Base-by-base conservation (phyloP, 2,888 invertebrate species). In the Eledone cirrhosa region DNA sequence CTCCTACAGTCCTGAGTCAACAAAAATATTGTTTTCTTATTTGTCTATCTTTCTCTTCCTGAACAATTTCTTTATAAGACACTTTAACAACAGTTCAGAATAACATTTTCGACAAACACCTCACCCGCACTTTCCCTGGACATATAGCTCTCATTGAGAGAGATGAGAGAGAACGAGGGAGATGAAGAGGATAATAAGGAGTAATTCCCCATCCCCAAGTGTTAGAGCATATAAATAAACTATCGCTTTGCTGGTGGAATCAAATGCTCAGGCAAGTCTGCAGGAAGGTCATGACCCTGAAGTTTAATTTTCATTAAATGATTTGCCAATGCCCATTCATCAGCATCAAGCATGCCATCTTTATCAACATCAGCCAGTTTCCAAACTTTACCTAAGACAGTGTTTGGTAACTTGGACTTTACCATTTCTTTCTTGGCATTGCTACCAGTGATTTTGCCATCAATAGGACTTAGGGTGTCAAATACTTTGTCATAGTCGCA, bases 261-360 rank as follows among this genome's bases (percentile, higher is more conserved):
- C 86, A 98, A 93, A 91, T 98, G 98, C 41, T 93, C 92, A 19
- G 98, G 98, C 89, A 98, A 93, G 87, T 95, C 94, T 69, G 93
- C 89, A 22, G 98, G 98, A 86, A 99, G 93, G 91, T 98, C 97
- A 91, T 98, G 95, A 53, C 97, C 97, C 87, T 91, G 90, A 78
- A 90, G 80, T 81, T 90, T 91, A 67, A 91, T 86, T 78, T 87
- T 85, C 29, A 91, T 89, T 13, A 91, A n/a, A n/a, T n/a, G n/a
- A n/a, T n/a, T n/a, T n/a, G n/a, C n/a, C n/a, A n/a, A n/a, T n/a
- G 99, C 98, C 92, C 98, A 99, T 92, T 99, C 99, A 87, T 99
- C 99, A 22, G 94, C 92, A 92, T 99, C 99, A 86, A 99, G 92
- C 92, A 96, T 94, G 53, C 98, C 98, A 91, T 98, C 98, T 87